phyloP scores from a whole-genome alignment of 1,140 invertebrate species.

The Portunus trituberculatus region DNA sequence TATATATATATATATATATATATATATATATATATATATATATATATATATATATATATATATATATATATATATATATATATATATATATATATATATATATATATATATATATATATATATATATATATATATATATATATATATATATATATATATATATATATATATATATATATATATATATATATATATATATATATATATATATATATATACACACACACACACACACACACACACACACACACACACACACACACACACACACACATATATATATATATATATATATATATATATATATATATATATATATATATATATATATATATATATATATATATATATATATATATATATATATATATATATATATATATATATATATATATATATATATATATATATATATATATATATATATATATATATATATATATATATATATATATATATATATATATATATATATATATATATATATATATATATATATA shows the following conservation, averaged over 20 bases:
- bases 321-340: constrained; percentile 48
- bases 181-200: no score
- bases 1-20: no score
- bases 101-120: no score
- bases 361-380: not conserved
- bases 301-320: not conserved
- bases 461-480: not conserved
- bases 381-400: not conserved
- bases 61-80: no score
- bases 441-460: not conserved
- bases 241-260: not conserved
- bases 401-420: constrained; percentile 48
- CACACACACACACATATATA: not conserved
- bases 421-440: constrained; percentile 38
- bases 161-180: no score
- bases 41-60: no score
- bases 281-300: not conserved
- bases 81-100: no score
- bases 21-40: no score
- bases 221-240: not conserved
- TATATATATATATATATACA: no score
- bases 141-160: no score
- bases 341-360: constrained; percentile 36
- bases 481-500: no score
- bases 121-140: no score